Base-by-base conservation (phyloP, 2,113 vertebrate genomes). In the Edolisoma coerulescens region DNA sequence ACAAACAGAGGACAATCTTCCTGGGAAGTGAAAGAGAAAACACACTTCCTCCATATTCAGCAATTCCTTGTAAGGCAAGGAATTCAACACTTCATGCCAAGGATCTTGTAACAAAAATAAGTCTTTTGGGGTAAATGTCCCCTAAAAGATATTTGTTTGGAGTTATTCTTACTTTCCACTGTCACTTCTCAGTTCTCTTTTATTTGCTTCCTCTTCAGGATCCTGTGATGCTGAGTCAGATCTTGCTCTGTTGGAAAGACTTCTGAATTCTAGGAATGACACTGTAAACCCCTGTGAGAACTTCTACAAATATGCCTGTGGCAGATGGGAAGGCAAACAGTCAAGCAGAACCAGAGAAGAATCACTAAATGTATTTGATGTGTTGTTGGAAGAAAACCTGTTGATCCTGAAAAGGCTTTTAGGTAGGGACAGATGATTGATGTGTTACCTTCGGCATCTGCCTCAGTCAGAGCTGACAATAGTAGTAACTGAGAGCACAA, bases 301-400 rank as follows among this genome's bases (percentile, higher is more conserved):
- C 87, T 98, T 98, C 97, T 98, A 97, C 95, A 88, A 82, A 37
- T 98, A 98, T 12, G 91, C 88, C 53, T 98, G 98, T 74, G 97
- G 95, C 61, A 97, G 81, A 37, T 96, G 95, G 97, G 41, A 92
- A 88, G 67, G 80, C 69, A 90, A 92, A 63, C 37, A 80, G 32
- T 61, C 90, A 59, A 83, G 37, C 16, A 78, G 50, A 82, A 86
- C 26, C 24, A 56, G 42, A 16, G 76, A 88, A 92, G 93, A 87
- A 37, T 84, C 94, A 65, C 37, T 73, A 28, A 86, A 92, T 50
- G 75, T 96, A 16, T 96, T 98, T 61, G 97, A 96, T 78, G 64
- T 83, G 13, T 78, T 98, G 52, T 85, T 95, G 83, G 96, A 98
- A 75, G 96, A 98, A 95, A 98, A 98, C 63, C 96, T 95, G 54